Evolutionary conservation across 2,797 vertebrate species (phyloP).

Genomic region (Lepus townsendii): DNA sequence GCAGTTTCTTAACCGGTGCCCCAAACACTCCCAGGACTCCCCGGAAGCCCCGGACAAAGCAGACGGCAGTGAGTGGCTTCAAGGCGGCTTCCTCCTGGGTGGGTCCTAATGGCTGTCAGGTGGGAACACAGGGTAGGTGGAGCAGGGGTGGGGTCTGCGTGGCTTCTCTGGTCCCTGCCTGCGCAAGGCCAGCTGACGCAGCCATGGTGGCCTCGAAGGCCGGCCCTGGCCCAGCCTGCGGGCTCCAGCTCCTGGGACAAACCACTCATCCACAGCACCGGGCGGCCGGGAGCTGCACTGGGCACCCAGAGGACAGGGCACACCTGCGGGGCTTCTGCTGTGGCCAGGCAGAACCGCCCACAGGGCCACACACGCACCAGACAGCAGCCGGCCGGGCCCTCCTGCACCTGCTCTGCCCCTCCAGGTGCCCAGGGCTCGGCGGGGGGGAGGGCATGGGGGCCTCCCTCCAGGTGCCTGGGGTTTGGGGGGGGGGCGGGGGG

Average conservation of each 20-base stretch:
- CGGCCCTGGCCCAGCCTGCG: background rate
- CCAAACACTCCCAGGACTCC: too few relatives aligned
- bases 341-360: too few relatives aligned
- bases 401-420: too few relatives aligned
- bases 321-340: background rate
- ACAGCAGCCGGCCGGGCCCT: background rate
- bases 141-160: background rate
- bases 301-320: background rate
- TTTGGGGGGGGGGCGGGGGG: too few relatives aligned
- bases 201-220: background rate
- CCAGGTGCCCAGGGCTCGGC: too few relatives aligned
- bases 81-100: background rate
- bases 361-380: too few relatives aligned
- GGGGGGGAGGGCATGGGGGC: too few relatives aligned
- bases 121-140: background rate
- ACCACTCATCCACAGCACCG: too few relatives aligned
- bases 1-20: too few relatives aligned
- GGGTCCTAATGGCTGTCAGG: background rate
- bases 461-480: too few relatives aligned
- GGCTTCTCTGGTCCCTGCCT: background rate
- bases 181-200: background rate
- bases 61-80: background rate
- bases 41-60: too few relatives aligned
- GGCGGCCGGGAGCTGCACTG: background rate
- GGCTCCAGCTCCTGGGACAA: too few relatives aligned